Evolutionary conservation across 1,140 invertebrate genomes (phyloP).

Genomic region (Drosophila ogumai): DNA sequence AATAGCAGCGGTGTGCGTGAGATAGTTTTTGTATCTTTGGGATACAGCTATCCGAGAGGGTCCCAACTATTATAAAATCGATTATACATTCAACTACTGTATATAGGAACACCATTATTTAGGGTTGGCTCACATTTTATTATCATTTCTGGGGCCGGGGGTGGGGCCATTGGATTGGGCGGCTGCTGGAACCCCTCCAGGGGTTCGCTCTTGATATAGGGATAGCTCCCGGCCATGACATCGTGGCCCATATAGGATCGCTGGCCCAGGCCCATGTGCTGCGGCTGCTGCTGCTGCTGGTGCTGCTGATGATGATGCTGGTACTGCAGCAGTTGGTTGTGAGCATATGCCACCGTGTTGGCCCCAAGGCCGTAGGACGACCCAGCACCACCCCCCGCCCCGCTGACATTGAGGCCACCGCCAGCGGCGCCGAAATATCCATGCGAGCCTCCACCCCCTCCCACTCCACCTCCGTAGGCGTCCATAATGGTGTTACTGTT

Average conservation of each 20-base stretch:
- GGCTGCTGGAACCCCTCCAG: conserved; percentile 49
- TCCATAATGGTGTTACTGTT: conserved; percentile 13
- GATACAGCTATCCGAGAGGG: neutral
- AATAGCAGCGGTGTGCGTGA: conserved; percentile 30
- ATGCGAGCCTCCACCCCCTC: conserved; percentile 57
- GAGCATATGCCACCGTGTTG: conserved; percentile 74
- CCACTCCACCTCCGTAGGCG: conserved; percentile 42
- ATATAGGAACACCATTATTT: conserved; percentile 1
- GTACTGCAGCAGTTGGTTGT: conserved; percentile 77
- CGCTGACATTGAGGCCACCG: conserved; percentile 52
- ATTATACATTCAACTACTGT: conserved; percentile 4
- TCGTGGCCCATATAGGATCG: conserved; percentile 65
- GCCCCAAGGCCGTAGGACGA: conserved; percentile 70
- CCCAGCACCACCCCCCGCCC: conserved; percentile 32
- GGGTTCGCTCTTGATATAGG: conserved; percentile 72
- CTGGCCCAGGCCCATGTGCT: conserved; percentile 46
- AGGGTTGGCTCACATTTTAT: conserved; percentile 61
- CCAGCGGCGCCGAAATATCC: conserved; percentile 61
- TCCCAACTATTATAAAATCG: conserved; percentile 4
- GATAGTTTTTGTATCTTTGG: conserved; percentile 11
- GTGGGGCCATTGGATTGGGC: conserved; percentile 66
- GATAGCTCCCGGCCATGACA: conserved; percentile 65
- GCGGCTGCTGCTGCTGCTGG: conserved; percentile 52
- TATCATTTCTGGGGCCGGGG: conserved; percentile 72
- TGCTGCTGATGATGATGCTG: conserved; percentile 66